A percentile compares a stretch with the other conserved stretches of the same genome.
phyloP scores from a whole-genome alignment of 2,113 vertebrate genomes.

The Pimephales promelas region DNA sequence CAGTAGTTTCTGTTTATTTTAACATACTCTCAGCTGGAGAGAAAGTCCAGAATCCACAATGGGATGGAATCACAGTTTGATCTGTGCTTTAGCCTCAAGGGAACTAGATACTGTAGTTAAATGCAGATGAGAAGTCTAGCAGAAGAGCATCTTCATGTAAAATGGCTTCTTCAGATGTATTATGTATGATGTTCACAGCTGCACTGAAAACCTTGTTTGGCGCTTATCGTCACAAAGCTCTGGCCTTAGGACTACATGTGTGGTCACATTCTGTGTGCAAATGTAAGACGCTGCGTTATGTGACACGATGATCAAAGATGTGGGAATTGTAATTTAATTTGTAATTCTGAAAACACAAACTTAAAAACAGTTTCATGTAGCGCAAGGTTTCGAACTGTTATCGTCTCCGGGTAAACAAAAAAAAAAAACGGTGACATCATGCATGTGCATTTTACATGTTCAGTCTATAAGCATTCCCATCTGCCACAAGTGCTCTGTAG shows the following conservation, averaged over 20 bases:
- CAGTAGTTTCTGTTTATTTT: background rate
- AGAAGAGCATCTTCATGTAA: background rate
- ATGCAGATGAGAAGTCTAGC: background rate
- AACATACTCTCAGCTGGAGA: background rate
- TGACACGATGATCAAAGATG: too few species aligned
- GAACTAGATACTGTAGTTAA: background rate
- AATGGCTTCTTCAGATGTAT: background rate
- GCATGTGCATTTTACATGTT: too few species aligned
- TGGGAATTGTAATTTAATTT: too few species aligned
- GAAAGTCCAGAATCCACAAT: constrained; percentile 9
- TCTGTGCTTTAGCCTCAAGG: background rate
- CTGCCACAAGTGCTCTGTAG: too few species aligned
- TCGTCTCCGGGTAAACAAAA: too few species aligned
- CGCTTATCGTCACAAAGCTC: background rate
- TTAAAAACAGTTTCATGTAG: too few species aligned
- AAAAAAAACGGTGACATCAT: too few species aligned
- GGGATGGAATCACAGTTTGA: constrained; percentile 10
- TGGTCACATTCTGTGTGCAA: too few species aligned
- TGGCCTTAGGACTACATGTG: background rate
- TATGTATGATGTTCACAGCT: background rate
- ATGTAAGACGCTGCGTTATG: too few species aligned
- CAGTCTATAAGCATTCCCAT: too few species aligned
- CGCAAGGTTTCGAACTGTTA: too few species aligned
- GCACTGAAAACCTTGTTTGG: background rate
- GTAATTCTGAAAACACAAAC: too few species aligned